Evolutionary conservation across 2,888 invertebrate species (phyloP), one percentile per base, ranked within the genome.

Genomic region (Pteria penguin): DNA sequence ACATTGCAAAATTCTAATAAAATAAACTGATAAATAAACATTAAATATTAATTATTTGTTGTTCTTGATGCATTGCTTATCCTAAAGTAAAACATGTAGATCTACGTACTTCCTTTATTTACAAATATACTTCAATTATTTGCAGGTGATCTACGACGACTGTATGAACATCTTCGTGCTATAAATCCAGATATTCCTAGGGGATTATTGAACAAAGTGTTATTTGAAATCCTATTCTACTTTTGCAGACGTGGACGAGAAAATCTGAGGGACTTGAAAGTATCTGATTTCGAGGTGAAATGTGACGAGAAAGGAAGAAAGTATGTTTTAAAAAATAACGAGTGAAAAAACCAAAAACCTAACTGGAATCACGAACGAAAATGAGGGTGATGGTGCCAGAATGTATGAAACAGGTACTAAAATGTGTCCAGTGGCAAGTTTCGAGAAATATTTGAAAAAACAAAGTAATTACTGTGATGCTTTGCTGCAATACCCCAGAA

Each of bases 361-460:
- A 8, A 45, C 45, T 45, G 45, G 1, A 8, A 18, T 45, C 45
- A 45, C 45, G 18, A 45, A 45, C 18, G 1, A 33, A 22, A 22
- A 57, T 8, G 5, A 60, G 26, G 66, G 55, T 33, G 57, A 58
- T 33, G 60, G 31, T 71, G 71, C 57, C 3, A 65, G 75, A 54
- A 71, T 76, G 75, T 71, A 76, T 76, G 71, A 70, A 66, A 58
- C 66, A 4, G 61, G 33, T 2, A 24, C 33, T 2, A 27, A 11
- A 72, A 73, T 33, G 45, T 76, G 45, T 27, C 57, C 36, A 0
- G 76, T 76, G 22, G 31, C 60, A 24, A 72, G 72, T 55, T 72
- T 72, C 55, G 63, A 76, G 18, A 29, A 54, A n/a, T 76, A 67
- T 32, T 2, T 76, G 32, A 8, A 65, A 45, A 54, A 63, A 29